Evolutionary conservation across 2,797 vertebrate genomes (phyloP).

Genomic region (Xenentodon cancila): DNA sequence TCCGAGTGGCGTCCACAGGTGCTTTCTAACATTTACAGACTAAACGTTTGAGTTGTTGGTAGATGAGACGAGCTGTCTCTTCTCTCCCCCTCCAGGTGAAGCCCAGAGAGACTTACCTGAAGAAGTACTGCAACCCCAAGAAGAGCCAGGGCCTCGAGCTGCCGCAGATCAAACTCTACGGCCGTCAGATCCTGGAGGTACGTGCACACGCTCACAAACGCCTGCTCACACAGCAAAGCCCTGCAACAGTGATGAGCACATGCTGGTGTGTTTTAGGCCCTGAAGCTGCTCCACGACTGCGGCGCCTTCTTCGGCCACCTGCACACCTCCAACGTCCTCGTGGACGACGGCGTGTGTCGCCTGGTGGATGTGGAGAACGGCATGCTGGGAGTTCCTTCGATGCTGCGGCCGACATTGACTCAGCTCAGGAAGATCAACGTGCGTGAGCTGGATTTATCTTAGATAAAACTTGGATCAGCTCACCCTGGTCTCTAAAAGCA

Average conservation of each 20-base stretch:
- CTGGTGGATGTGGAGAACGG: conserved; percentile 94
- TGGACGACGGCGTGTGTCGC: conserved; percentile 91
- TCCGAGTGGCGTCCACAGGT: too few species aligned
- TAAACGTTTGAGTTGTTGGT: too few species aligned
- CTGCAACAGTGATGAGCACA: background rate
- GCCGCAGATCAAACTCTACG: conserved; percentile 90
- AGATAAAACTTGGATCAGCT: too few species aligned
- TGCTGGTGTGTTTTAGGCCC: conserved; percentile 74
- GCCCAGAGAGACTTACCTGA: conserved; percentile 92
- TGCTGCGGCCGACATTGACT: conserved; percentile 87
- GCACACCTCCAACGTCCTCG: conserved; percentile 90
- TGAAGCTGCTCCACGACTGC: conserved; percentile 93
- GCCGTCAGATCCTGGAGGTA: conserved; percentile 96
- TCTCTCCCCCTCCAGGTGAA: conserved; percentile 83
- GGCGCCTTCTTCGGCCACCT: conserved; percentile 93
- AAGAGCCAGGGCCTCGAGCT: conserved; percentile 95
- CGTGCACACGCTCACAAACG: background rate
- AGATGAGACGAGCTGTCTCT: too few species aligned
- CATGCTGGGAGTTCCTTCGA: conserved; percentile 90
- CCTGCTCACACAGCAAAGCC: background rate
- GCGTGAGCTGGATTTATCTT: conserved; percentile 58
- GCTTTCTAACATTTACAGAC: too few species aligned
- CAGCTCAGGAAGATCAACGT: conserved; percentile 97
- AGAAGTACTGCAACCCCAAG: conserved; percentile 95
- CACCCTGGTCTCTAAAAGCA: too few species aligned